phyloP scores from a whole-genome alignment of 2,113 vertebrate species.

The Dermatemys mawii region DNA sequence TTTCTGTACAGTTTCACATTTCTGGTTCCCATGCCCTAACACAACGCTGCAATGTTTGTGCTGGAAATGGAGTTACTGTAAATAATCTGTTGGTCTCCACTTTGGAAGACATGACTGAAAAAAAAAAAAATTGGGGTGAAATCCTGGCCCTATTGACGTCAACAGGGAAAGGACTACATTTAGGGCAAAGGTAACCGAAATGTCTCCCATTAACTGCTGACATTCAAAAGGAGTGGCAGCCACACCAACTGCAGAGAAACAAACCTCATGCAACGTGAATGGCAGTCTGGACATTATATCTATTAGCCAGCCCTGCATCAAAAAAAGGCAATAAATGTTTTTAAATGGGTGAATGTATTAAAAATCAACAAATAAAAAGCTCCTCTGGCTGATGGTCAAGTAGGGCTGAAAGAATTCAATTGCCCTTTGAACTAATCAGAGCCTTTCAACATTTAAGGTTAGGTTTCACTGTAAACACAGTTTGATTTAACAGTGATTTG shows the following conservation, averaged over 20 bases:
- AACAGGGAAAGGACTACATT: not conserved
- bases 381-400: not conserved
- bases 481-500: not conserved
- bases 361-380: not conserved
- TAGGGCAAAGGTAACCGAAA: not conserved
- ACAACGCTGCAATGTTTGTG: not conserved
- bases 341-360: not conserved
- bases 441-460: not conserved
- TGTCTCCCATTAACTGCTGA: not conserved
- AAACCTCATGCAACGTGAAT: not conserved
- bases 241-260: not conserved
- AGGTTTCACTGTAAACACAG: not conserved
- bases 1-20: not conserved
- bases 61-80: not conserved
- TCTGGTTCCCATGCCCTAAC: not conserved
- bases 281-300: not conserved
- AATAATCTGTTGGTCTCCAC: not conserved
- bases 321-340: not conserved
- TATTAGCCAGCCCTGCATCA: not conserved
- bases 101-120: not conserved
- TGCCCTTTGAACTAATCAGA: not conserved
- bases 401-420: not conserved
- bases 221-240: not conserved
- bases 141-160: not conserved
- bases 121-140: not conserved